Percentiles rank a stretch among this genome's conserved stretches.
Conservation (phyloP, 1,140 invertebrate genomes). For the Drosophila nikananu region DNA sequence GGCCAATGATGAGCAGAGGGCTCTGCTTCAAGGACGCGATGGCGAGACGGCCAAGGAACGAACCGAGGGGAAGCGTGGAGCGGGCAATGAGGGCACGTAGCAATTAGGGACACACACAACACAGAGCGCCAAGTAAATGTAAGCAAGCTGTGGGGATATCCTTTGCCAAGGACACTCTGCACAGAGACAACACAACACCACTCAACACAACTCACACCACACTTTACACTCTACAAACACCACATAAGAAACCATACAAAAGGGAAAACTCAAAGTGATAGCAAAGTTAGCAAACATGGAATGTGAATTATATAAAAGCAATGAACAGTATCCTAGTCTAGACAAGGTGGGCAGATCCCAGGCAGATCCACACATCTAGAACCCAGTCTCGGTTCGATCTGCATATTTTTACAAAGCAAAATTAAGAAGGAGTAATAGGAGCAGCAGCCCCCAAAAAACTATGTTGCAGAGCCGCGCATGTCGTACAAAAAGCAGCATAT, state of each 20-base stretch:
- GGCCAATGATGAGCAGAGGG: constrained; percentile 78
- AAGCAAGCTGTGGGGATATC: constrained; percentile 16
- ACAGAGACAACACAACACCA: constrained; percentile 12
- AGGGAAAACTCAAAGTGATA: constrained; percentile 80
- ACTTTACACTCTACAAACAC: constrained; percentile 1
- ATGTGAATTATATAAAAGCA: constrained; percentile 85
- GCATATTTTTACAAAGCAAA: constrained; percentile 72
- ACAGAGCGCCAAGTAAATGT: constrained; percentile 58
- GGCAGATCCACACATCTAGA: constrained; percentile 28
- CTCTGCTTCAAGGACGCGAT: constrained; percentile 58
- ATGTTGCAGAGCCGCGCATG: constrained; percentile 49
- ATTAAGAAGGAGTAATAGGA: too few relatives aligned
- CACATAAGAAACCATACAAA: constrained; percentile 39
- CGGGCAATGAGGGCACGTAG: constrained; percentile 73
- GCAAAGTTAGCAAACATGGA: constrained; percentile 83
- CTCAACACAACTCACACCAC: constrained; percentile 1
- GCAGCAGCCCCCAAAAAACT: constrained; percentile 11
- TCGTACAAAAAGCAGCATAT: constrained; percentile 49
- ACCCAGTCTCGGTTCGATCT: constrained; percentile 46
- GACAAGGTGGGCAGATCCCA: constrained; percentile 36
- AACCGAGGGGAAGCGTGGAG: constrained; percentile 41
- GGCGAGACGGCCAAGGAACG: constrained; percentile 25
- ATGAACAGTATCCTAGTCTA: constrained; percentile 85
- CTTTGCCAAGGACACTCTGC: constrained; percentile 20
- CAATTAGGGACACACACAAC: constrained; percentile 72